phyloP scores from a whole-genome alignment of 2,888 invertebrate genomes.

The Cantharis rufa region DNA sequence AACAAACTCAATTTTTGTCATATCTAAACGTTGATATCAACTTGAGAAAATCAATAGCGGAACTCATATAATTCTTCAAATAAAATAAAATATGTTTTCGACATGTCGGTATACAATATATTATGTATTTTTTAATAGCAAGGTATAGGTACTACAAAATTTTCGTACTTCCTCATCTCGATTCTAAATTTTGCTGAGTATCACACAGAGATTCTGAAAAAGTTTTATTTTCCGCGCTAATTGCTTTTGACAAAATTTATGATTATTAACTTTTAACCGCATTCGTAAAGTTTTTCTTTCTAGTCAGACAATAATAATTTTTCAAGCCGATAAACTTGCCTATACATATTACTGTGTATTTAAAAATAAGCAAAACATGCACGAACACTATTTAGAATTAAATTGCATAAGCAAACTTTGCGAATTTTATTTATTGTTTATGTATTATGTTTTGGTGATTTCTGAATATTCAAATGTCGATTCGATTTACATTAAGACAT shows the following conservation, averaged over 20 bases:
- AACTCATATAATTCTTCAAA: background rate
- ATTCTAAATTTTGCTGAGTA: background rate
- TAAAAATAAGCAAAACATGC: background rate
- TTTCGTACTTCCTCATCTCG: background rate
- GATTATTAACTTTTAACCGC: background rate
- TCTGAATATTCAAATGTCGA: background rate
- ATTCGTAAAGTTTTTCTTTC: background rate
- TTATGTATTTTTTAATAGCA: background rate
- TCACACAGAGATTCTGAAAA: background rate
- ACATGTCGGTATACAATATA: background rate
- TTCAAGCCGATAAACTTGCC: background rate
- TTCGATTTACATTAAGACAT: background rate
- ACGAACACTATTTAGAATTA: background rate
- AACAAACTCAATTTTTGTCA: background rate
- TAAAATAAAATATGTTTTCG: background rate
- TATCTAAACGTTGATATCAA: background rate
- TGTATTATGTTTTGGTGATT: background rate
- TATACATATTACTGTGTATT: too few species aligned
- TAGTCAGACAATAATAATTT: background rate
- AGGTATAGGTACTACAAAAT: background rate
- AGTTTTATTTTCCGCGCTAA: background rate
- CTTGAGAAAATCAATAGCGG: background rate
- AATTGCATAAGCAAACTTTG: background rate
- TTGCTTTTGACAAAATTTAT: background rate
- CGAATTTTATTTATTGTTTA: background rate